Base-by-base conservation (phyloP, 2,113 vertebrate genomes). In the Harpagus bidentatus region DNA sequence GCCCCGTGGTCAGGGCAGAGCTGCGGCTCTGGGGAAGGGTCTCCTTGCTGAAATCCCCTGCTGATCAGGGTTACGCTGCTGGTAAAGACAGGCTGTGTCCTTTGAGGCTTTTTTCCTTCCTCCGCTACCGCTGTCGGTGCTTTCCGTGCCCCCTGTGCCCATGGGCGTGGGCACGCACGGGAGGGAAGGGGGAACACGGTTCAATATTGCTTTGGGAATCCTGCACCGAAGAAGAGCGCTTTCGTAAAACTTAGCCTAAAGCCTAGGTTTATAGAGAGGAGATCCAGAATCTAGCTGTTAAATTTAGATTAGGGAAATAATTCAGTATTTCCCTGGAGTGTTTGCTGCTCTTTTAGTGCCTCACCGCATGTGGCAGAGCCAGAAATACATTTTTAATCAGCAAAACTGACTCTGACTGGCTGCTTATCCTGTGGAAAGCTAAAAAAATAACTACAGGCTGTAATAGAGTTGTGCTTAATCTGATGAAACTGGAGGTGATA, bases 241-340 rank as follows among this genome's bases (percentile, higher is more conserved):
- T 78, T 3, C 31, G 32, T 93, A 56, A 94, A 94, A 76, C 71
- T 77, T 91, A 85, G 81, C 74, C 84, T 89, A 73, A 76, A 96
- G 78, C 55, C 45, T 58, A 11, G 29, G 58, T 77, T 84, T 92
- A 9, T 17, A 70, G 42, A 42, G 55, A 70, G 48, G n/a, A 82
- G 28, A 40, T 70, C 10, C 25, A 77, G 61, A 50, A 66, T 85
- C 86, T 65, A 42, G 73, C 43, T 89, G 85, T 91, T 95, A 87
- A 90, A 82, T 76, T 94, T 89, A 95, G 84, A 34, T 65, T 43
- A 65, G 58, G 71, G 63, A 85, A 89, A 83, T 62, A 79, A 78
- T 90, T 77, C 58, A n/a, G 52, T 38, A 4, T 93, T 93, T 74
- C 82, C 63, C 81, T 47, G 71, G 70, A 77, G 86, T 58, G 84